phyloP scores from a whole-genome alignment of 2,888 invertebrate genomes.

The Drosophila austrosaltans region DNA sequence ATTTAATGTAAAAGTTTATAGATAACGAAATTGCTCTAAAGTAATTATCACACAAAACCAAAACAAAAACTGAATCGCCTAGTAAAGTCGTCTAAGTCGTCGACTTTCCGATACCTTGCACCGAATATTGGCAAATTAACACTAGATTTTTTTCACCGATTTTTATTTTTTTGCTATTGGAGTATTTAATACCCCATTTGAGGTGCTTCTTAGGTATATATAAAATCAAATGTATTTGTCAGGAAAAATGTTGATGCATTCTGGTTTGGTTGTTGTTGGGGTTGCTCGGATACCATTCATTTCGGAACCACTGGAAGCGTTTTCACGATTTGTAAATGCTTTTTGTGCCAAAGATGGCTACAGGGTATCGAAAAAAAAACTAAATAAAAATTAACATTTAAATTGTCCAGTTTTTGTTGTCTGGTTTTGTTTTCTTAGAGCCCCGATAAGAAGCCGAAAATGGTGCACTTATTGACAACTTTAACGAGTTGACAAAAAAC shows the following conservation, averaged over 20 bases:
- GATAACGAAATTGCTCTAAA: slow-evolving; percentile 60
- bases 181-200: too few species aligned
- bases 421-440: slow-evolving; percentile 21
- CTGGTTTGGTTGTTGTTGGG: too few species aligned
- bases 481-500: slow-evolving; percentile 57
- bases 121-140: neutral
- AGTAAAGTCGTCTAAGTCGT: neutral
- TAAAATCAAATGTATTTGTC: too few species aligned
- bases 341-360: neutral
- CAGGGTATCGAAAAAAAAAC: neutral
- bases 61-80: slow-evolving; percentile 63
- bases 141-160: too few species aligned
- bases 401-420: slow-evolving; percentile 52
- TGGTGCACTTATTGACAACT: slow-evolving; percentile 80
- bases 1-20: slow-evolving; percentile 63
- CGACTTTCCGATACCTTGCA: neutral
- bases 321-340: neutral
- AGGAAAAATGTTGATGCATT: too few species aligned
- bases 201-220: too few species aligned
- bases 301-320: neutral
- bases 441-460: slow-evolving; percentile 69
- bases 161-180: too few species aligned
- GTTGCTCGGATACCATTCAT: too few species aligned
- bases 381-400: slow-evolving; percentile 68
- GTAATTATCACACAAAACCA: slow-evolving; percentile 75